Percentiles rank a stretch among this genome's conserved stretches.
Conservation (phyloP, 2,888 invertebrate genomes). For the Portevinia maculata region DNA sequence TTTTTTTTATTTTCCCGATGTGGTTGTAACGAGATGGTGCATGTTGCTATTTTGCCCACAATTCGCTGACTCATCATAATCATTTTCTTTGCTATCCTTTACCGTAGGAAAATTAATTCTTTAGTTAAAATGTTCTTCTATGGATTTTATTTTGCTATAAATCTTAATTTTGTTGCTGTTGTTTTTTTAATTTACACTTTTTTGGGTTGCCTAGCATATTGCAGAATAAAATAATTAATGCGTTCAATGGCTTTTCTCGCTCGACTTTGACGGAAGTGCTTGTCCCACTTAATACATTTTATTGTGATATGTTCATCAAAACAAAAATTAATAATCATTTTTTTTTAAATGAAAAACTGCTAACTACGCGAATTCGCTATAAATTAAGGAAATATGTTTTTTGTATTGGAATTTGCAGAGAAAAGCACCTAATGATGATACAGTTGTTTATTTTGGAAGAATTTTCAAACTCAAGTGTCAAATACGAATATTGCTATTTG, state of each 20-base stretch:
- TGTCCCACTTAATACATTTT: conserved; percentile 38
- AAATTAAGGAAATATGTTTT: conserved; percentile 16
- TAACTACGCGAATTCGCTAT: conserved; percentile 21
- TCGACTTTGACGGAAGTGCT: conserved; percentile 48
- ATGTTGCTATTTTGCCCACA: conserved; percentile 29
- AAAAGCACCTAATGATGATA: neutral
- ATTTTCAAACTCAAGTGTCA: conserved; percentile 54
- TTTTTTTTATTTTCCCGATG: conserved; percentile 32
- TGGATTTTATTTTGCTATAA: conserved; percentile 8
- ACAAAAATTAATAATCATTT: neutral
- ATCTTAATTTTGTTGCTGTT: conserved; percentile 1
- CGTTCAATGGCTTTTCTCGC: conserved; percentile 41
- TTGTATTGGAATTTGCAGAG: conserved; percentile 45
- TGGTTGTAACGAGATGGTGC: conserved; percentile 8
- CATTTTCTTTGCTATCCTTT: conserved; percentile 8
- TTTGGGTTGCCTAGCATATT: neutral
- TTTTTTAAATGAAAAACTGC: conserved; percentile 31
- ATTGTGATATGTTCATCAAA: conserved; percentile 28
- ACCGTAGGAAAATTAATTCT: neutral
- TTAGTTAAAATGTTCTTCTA: neutral
- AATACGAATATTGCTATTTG: conserved; percentile 36
- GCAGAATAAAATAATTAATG: conserved; percentile 18
- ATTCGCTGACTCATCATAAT: conserved; percentile 50
- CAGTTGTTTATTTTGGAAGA: conserved; percentile 7
- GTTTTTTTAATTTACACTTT: too few species aligned